phyloP scores from a whole-genome alignment of 1,140 invertebrate species.

The Belonocnema kinseyi region DNA sequence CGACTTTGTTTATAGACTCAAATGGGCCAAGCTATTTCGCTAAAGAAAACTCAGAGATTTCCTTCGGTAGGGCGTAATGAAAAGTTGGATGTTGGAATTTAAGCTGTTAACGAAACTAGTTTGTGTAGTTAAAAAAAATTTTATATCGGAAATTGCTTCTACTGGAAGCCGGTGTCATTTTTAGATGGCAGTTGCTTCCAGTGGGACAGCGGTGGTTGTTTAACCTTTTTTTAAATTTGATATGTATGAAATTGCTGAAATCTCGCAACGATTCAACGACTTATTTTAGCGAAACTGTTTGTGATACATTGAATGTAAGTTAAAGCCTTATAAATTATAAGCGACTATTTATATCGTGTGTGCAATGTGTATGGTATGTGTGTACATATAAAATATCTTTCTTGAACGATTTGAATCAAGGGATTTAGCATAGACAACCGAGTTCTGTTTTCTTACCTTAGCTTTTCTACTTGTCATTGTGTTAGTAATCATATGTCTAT shows the following conservation, averaged over 20 bases:
- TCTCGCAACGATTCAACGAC: background rate
- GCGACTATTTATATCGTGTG: background rate
- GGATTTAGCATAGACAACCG: background rate
- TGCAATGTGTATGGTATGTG: background rate
- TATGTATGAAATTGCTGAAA: background rate
- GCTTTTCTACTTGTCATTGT: background rate
- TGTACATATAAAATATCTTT: background rate
- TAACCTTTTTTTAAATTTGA: no score
- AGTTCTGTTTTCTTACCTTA: background rate
- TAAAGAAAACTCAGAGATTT: no score
- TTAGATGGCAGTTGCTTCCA: no score
- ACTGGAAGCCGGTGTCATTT: no score
- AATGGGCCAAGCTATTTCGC: no score
- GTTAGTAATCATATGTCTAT: background rate
- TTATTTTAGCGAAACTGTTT: conserved; percentile 3
- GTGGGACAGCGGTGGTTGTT: background rate
- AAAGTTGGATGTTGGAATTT: background rate
- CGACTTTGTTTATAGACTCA: no score
- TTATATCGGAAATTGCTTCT: no score
- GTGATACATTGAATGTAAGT: conserved; percentile 25
- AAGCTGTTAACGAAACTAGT: background rate
- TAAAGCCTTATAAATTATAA: background rate
- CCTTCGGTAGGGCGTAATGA: no score
- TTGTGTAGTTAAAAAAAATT: background rate
- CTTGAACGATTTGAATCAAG: background rate